Conservation (phyloP, 1,140 invertebrate genomes). For the Anastatus disparis region DNA sequence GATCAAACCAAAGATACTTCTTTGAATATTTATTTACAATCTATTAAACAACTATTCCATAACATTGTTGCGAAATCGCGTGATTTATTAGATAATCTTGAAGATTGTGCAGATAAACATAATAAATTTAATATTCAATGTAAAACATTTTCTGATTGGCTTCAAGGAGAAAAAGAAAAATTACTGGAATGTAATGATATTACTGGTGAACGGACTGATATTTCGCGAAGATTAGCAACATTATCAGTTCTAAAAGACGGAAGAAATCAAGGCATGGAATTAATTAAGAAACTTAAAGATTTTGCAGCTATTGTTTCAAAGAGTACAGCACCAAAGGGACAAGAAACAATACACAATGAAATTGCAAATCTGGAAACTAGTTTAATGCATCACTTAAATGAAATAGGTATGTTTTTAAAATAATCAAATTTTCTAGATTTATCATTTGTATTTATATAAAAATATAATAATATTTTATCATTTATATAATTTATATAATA, state of each 20-base stretch:
- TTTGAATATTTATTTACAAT: conserved; percentile 86
- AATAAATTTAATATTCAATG: conserved; percentile 79
- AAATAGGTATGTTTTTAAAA: conserved; percentile 67
- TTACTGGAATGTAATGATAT: conserved; percentile 80
- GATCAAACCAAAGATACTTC: conserved; percentile 90
- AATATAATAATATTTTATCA: background rate
- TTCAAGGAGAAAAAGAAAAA: conserved; percentile 80
- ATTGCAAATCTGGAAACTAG: conserved; percentile 75
- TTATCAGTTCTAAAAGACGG: conserved; percentile 77
- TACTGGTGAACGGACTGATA: conserved; percentile 83
- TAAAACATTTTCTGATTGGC: conserved; percentile 82
- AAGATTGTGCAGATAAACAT: conserved; percentile 88
- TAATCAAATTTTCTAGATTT: background rate
- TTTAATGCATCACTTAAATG: conserved; percentile 73
- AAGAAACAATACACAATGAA: conserved; percentile 79
- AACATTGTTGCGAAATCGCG: conserved; percentile 89
- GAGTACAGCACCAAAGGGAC: conserved; percentile 83
- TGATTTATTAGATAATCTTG: conserved; percentile 84
- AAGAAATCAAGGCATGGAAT: conserved; percentile 76
- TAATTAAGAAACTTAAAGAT: conserved; percentile 77
- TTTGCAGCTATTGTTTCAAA: conserved; percentile 78
- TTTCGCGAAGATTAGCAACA: conserved; percentile 77
- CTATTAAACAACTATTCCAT: conserved; percentile 89
- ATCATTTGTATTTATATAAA: background rate
- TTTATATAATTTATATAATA: too few relatives aligned